Evolutionary conservation across 2,113 vertebrate species (phyloP), one percentile per base, ranked within the genome.

Genomic region (Zosterops hypoxanthus): DNA sequence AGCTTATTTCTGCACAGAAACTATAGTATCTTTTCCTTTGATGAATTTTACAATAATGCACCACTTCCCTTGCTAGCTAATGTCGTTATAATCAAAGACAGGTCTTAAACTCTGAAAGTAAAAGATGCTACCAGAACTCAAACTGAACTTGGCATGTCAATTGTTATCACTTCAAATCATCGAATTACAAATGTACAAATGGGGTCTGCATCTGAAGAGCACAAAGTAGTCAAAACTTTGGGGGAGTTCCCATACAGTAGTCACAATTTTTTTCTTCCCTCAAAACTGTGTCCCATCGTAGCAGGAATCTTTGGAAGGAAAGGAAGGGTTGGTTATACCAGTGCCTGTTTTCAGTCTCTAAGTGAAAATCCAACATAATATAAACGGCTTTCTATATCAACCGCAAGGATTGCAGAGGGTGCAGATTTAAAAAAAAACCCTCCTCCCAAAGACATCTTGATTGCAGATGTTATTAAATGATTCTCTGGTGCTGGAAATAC

Each of bases 381-480:
- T 41, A 82, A 95, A 88, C 4, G 15, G 44, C 42, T 83, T 50
- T 90, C 41, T 82, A 0, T 86, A 94, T 81, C 75, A 91, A 88
- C 82, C 39, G 0, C 87, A 91, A 94, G 52, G 76, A 92, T 56
- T 88, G 65, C 29, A 78, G 80, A 92, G 72, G 73, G 59, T 70
- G 59, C 26, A 90, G 75, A 73, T 90, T 81, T 34, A 36, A 52
- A 83, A 84, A 66, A 83, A 77, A 29, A 1, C 0, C 21, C 28
- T 83, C 53, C 52, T 81, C 56, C 50, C 11, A 5, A 5, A 77
- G 71, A 91, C 94, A 95, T 97, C 92, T 96, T 97, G 94, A 66
- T 90, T 91, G 93, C 90, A 94, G 93, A 96, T 94, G 93, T 93
- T 93, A 82, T 42, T 66, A 79, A 85, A 86, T 88, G 39, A 70